Evolutionary conservation across 2,113 vertebrate species (phyloP).

Genomic region (Ophthalmolycus amberensis): DNA sequence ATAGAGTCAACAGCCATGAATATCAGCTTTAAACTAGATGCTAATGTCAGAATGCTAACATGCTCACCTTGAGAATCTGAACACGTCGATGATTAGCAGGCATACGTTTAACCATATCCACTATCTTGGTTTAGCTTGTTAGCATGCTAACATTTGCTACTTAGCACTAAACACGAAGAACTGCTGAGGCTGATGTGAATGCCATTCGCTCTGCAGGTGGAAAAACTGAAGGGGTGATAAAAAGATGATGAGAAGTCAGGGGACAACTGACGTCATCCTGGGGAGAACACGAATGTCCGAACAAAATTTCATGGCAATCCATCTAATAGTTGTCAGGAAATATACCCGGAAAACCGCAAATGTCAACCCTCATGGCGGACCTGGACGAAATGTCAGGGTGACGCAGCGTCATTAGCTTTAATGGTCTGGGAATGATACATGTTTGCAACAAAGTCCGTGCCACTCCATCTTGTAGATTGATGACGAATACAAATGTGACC

Average conservation of each 20-base stretch:
- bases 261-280: background rate
- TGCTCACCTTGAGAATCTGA: background rate
- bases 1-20: background rate
- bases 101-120: background rate
- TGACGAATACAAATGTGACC: background rate
- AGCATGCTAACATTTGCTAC: background rate
- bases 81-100: background rate
- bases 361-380: background rate
- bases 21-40: background rate
- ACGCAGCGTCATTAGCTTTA: background rate
- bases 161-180: background rate
- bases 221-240: background rate
- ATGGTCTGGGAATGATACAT: background rate
- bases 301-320: background rate
- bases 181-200: background rate
- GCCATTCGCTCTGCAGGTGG: background rate
- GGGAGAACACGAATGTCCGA: background rate
- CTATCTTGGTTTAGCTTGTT: background rate
- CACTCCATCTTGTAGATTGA: background rate
- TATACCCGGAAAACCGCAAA: background rate
- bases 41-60: background rate
- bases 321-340: background rate
- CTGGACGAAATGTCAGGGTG: background rate
- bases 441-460: background rate
- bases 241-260: too few relatives aligned